Evolutionary conservation across 2,888 invertebrate genomes (phyloP).

Genomic region (Lysandra bellargus): DNA sequence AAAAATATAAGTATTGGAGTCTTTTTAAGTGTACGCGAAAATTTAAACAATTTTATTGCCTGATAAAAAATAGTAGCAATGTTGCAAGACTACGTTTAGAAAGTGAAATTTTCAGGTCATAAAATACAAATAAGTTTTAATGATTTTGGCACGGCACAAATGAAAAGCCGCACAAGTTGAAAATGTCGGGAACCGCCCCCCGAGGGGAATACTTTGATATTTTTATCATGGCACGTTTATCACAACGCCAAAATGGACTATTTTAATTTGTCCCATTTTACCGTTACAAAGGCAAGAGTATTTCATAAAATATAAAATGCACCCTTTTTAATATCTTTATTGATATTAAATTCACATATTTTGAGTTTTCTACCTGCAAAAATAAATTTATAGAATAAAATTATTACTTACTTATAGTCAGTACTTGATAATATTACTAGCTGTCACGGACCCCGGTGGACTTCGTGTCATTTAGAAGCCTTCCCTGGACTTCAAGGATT

Average conservation of each 20-base stretch:
- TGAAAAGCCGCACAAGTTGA: constrained; percentile 14
- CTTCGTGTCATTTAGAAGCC: too few species aligned
- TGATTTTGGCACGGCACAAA: constrained; percentile 14
- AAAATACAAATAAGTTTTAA: neutral
- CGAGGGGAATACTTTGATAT: neutral
- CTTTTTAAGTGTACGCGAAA: too few species aligned
- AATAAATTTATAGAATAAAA: neutral
- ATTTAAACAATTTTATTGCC: neutral
- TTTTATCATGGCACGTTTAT: constrained; percentile 15
- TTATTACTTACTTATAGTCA: too few species aligned
- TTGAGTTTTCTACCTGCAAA: neutral
- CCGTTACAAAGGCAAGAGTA: neutral
- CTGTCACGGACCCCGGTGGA: too few species aligned
- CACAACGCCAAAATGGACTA: neutral
- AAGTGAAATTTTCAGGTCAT: neutral
- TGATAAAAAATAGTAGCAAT: neutral
- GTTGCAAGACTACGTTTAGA: neutral
- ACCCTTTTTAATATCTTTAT: neutral
- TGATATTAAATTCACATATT: neutral
- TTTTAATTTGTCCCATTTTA: constrained; percentile 1
- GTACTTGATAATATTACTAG: too few species aligned
- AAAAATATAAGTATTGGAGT: too few species aligned
- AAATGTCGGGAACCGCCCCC: neutral
- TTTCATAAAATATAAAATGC: neutral
- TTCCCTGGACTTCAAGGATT: too few species aligned